Evolutionary conservation across 2,113 vertebrate genomes (phyloP).

Genomic region (Bombycilla garrulus): DNA sequence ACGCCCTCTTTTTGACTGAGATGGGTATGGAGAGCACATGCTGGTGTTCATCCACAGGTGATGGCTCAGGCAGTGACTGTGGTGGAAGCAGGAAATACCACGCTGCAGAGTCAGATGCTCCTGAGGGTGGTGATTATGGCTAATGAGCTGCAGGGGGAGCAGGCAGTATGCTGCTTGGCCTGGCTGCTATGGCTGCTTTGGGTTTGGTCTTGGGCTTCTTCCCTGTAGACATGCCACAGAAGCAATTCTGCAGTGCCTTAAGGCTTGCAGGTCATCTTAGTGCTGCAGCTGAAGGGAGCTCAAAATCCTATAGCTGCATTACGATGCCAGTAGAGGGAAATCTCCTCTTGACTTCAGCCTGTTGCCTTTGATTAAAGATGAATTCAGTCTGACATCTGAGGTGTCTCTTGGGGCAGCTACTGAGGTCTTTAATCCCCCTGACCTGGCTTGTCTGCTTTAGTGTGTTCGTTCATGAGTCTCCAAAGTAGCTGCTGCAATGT

Average conservation of each 20-base stretch:
- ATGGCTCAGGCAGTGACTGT: background rate
- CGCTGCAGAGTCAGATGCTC: background rate
- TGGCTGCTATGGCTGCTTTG: background rate
- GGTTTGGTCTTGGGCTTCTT: background rate
- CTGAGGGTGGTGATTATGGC: background rate
- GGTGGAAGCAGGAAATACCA: background rate
- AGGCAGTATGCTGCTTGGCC: background rate
- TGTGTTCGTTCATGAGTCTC: accelerated
- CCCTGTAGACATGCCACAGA: background rate
- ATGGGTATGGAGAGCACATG: background rate
- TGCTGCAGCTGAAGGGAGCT: background rate
- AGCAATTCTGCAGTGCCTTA: background rate
- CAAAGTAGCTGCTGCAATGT: background rate
- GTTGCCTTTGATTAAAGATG: background rate
- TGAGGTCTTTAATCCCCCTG: background rate
- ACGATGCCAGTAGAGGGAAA: accelerated
- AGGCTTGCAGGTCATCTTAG: background rate
- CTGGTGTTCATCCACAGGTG: background rate
- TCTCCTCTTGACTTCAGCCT: background rate
- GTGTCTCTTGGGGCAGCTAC: background rate
- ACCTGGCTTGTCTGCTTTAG: background rate
- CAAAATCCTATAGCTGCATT: background rate
- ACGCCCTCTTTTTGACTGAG: background rate
- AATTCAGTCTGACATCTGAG: background rate
- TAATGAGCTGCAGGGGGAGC: background rate